Evolutionary conservation across 2,113 vertebrate species (phyloP).

Genomic region (Beaufortia kweichowensis): DNA sequence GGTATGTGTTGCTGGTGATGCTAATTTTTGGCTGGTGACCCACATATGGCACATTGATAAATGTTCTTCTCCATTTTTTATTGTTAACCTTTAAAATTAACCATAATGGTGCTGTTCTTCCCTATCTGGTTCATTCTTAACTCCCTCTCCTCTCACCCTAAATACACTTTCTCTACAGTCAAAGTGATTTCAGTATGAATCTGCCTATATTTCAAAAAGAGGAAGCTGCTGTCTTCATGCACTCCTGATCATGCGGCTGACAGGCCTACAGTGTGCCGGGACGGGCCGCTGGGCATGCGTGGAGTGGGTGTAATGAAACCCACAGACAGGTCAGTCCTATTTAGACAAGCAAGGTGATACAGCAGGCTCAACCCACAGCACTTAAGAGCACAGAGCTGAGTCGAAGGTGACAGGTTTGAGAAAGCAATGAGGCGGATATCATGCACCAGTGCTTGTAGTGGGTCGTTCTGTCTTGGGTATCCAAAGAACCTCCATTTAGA

Average conservation of each 20-base stretch:
- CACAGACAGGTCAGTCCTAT: conserved; percentile 75
- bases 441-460: conserved; percentile 74
- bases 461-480: conserved; percentile 75
- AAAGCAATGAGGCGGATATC: conserved; percentile 83
- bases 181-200: conserved; percentile 44
- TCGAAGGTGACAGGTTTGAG: conserved; percentile 81
- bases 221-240: conserved; percentile 66
- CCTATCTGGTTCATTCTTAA: neutral
- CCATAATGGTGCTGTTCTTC: neutral
- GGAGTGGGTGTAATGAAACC: conserved; percentile 73
- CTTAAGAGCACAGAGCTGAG: conserved; percentile 61
- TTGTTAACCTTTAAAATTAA: too few relatives aligned
- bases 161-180: conserved; percentile 64
- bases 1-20: too few relatives aligned
- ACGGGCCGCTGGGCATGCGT: conserved; percentile 77
- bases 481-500: conserved; percentile 74
- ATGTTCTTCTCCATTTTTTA: too few relatives aligned
- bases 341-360: conserved; percentile 72
- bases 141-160: conserved; percentile 47
- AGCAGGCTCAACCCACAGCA: conserved; percentile 69
- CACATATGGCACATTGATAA: too few relatives aligned
- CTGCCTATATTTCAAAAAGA: conserved; percentile 70
- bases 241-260: conserved; percentile 73
- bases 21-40: too few relatives aligned
- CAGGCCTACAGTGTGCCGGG: conserved; percentile 72